Evolutionary conservation across 2,113 vertebrate species (phyloP).

Genomic region (Campylorhamphus procurvoides): DNA sequence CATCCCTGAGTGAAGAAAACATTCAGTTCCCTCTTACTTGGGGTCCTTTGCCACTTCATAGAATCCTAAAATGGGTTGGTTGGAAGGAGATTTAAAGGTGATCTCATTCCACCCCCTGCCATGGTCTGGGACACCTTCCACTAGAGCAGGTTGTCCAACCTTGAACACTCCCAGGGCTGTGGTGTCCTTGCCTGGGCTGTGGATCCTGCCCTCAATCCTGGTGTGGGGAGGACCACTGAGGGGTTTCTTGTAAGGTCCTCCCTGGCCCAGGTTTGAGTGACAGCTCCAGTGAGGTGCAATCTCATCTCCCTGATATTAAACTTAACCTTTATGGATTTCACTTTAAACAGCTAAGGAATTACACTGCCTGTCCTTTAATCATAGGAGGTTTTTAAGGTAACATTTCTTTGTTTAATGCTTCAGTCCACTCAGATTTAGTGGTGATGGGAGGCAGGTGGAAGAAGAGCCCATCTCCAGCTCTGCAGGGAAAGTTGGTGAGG

Average conservation of each 20-base stretch:
- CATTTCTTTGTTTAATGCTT: constrained; percentile 2
- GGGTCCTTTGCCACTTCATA: not conserved
- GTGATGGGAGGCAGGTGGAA: not conserved
- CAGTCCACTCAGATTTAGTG: not conserved
- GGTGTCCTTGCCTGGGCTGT: not conserved
- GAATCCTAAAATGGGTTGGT: not conserved
- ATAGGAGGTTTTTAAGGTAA: not conserved
- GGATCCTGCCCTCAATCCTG: accelerated
- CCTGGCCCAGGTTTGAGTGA: not conserved
- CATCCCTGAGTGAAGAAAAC: accelerated
- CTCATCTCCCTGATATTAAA: constrained; percentile 24
- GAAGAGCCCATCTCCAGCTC: not conserved
- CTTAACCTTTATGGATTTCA: constrained; percentile 19
- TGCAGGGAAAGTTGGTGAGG: not conserved
- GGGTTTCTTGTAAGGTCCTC: not conserved
- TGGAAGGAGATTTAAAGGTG: not conserved
- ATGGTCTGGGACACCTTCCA: not conserved
- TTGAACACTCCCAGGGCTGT: not conserved
- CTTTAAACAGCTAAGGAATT: not conserved
- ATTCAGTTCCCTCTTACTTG: not conserved
- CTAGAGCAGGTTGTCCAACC: not conserved
- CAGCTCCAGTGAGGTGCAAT: not conserved
- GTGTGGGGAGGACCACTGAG: accelerated
- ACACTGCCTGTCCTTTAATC: not conserved
- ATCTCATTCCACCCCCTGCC: not conserved